These are phyloP conservation scores for Hecatera dysodea DNA, from an alignment of 2,888 invertebrate genomes.

Conservation along the genomic window DNA sequence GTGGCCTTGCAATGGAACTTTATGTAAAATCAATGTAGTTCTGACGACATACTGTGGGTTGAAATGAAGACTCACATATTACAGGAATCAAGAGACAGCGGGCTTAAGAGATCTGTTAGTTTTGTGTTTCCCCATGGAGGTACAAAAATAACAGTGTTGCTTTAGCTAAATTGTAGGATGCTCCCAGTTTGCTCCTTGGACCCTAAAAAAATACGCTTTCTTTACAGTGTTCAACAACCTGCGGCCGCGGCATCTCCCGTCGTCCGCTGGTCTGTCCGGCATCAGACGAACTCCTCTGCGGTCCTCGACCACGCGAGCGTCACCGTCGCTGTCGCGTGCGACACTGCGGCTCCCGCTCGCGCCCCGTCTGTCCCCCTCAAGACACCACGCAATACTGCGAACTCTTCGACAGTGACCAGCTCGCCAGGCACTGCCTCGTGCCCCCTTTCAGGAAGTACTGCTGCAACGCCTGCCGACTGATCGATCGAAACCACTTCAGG, in stretches of 20 bases:
- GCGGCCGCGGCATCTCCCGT: slow-evolving; percentile 91
- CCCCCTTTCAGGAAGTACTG: slow-evolving; percentile 91
- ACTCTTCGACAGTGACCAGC: slow-evolving; percentile 79
- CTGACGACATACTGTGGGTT: too few species aligned
- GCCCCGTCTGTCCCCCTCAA: slow-evolving; percentile 71
- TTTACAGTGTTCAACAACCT: slow-evolving; percentile 91
- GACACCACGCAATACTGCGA: slow-evolving; percentile 89
- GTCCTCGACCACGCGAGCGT: slow-evolving; percentile 88
- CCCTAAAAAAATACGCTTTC: background rate
- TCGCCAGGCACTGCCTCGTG: slow-evolving; percentile 90
- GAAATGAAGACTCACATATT: too few species aligned
- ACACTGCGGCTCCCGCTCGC: slow-evolving; percentile 70
- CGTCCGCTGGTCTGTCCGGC: slow-evolving; percentile 90
- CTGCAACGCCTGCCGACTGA: slow-evolving; percentile 89
- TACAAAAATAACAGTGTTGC: background rate
- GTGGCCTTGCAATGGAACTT: background rate
- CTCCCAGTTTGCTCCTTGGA: background rate
- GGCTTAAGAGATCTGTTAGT: background rate
- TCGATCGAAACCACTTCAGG: slow-evolving; percentile 64
- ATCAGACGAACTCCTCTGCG: slow-evolving; percentile 88
- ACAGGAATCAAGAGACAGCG: background rate
- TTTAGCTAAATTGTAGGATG: background rate
- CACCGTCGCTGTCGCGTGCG: slow-evolving; percentile 89
- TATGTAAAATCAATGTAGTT: background rate
- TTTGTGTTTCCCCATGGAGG: background rate